Evolutionary conservation across 2,113 vertebrate species (phyloP).

Genomic region (Edolisoma coerulescens): DNA sequence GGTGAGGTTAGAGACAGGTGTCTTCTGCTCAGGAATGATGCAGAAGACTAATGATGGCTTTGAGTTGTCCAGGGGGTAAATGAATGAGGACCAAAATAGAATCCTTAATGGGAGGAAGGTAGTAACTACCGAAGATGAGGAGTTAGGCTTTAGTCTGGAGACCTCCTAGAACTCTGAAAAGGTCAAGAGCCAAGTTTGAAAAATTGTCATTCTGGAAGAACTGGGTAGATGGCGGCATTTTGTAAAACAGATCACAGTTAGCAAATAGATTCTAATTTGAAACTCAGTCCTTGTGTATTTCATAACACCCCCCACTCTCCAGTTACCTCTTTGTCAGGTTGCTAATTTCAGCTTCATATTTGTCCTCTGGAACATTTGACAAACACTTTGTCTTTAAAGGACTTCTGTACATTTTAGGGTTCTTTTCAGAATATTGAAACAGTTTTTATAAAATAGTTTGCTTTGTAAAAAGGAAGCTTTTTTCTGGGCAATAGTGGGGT

Average conservation of each 20-base stretch:
- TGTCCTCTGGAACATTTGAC: neutral
- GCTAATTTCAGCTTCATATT: neutral
- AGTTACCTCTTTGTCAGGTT: neutral
- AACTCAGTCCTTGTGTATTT: neutral
- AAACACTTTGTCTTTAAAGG: neutral
- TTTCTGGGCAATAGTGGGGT: neutral
- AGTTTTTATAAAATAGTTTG: neutral
- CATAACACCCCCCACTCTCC: fast-evolving
- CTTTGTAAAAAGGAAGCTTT: neutral
- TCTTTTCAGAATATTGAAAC: neutral
- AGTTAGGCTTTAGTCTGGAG: neutral
- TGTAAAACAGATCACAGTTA: neutral
- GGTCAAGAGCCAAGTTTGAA: neutral
- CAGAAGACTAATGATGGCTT: neutral
- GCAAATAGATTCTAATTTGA: neutral
- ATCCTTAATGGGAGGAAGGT: neutral
- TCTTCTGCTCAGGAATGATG: neutral
- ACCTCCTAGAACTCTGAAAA: neutral
- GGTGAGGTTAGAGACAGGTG: neutral
- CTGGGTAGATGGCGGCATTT: neutral
- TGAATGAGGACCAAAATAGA: neutral
- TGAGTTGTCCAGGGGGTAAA: neutral
- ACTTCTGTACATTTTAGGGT: neutral
- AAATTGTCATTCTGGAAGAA: neutral
- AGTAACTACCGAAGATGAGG: neutral